These are phyloP conservation scores for Prionace glauca DNA, from an alignment of 2,797 vertebrate species.

Conservation along the genomic window DNA sequence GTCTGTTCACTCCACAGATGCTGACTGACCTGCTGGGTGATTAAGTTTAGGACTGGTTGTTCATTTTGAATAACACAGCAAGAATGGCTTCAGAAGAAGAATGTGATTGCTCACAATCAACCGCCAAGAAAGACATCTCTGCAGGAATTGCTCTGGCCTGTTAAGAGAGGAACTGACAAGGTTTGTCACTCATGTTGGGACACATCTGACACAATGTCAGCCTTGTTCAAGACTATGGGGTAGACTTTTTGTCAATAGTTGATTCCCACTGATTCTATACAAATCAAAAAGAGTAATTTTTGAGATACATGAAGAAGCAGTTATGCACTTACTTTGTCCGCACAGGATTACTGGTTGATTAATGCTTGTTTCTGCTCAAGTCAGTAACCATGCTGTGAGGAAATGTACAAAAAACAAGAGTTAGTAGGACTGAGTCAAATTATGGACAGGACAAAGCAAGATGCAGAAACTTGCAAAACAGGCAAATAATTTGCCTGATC, in stretches of 20 bases:
- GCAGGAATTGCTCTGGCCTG: neutral
- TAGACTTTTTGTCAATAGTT: neutral
- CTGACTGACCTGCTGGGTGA: neutral
- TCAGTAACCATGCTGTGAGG: neutral
- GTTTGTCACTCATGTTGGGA: neutral
- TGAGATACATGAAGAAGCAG: neutral
- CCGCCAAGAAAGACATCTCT: neutral
- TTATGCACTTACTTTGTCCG: neutral
- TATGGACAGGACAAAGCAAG: no score
- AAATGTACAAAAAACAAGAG: neutral
- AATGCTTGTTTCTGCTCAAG: neutral
- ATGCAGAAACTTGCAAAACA: no score
- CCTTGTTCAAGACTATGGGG: neutral
- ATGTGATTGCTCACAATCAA: neutral
- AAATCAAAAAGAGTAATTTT: neutral
- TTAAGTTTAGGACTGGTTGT: neutral
- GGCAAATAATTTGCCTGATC: no score
- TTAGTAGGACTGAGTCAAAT: no score
- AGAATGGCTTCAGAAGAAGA: neutral
- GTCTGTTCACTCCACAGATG: neutral
- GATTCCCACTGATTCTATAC: neutral
- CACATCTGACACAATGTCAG: neutral
- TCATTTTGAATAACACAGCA: slow-evolving; percentile 5
- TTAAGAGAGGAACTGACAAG: neutral
- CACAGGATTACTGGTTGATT: neutral